Evolutionary conservation across 2,888 invertebrate species (phyloP).

Genomic region (Limnephilus marmoratus): DNA sequence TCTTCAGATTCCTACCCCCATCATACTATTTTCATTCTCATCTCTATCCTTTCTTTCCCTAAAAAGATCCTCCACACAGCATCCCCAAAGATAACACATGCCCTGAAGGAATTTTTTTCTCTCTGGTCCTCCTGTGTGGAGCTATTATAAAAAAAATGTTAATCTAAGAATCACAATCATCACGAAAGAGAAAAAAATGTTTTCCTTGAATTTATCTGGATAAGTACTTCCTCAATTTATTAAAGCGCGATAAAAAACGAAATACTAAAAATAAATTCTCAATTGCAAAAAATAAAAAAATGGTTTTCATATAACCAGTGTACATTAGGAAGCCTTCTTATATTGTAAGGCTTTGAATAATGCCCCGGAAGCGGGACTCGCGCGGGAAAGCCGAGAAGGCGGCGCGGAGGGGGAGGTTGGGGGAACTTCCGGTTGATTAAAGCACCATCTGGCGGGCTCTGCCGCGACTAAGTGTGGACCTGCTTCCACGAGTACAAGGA

Average conservation of each 20-base stretch:
- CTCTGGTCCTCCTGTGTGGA: too few relatives aligned
- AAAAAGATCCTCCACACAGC: too few relatives aligned
- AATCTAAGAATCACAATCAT: not conserved
- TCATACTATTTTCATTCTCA: too few relatives aligned
- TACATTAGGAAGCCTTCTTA: constrained; percentile 20
- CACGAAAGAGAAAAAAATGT: not conserved
- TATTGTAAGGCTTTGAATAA: constrained; percentile 14
- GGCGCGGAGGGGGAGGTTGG: constrained; percentile 22
- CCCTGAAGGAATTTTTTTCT: too few relatives aligned
- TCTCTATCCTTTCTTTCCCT: too few relatives aligned
- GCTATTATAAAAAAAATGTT: too few relatives aligned
- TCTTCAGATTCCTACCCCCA: too few relatives aligned
- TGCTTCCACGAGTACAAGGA: constrained; percentile 44
- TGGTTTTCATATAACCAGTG: not conserved
- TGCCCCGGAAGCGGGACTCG: constrained; percentile 30
- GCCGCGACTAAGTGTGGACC: constrained; percentile 57
- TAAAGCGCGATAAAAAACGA: not conserved
- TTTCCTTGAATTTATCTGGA: not conserved
- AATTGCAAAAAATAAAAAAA: not conserved
- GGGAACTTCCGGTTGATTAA: constrained; percentile 62
- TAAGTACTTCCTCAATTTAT: not conserved
- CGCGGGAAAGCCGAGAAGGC: constrained; percentile 29
- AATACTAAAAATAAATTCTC: not conserved
- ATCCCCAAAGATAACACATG: too few relatives aligned
- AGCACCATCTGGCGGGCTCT: constrained; percentile 61